Percentiles rank a stretch among this genome's conserved stretches.
Evolutionary conservation across 2,113 vertebrate species (phyloP).

Genomic region (Catharus bicknelli): DNA sequence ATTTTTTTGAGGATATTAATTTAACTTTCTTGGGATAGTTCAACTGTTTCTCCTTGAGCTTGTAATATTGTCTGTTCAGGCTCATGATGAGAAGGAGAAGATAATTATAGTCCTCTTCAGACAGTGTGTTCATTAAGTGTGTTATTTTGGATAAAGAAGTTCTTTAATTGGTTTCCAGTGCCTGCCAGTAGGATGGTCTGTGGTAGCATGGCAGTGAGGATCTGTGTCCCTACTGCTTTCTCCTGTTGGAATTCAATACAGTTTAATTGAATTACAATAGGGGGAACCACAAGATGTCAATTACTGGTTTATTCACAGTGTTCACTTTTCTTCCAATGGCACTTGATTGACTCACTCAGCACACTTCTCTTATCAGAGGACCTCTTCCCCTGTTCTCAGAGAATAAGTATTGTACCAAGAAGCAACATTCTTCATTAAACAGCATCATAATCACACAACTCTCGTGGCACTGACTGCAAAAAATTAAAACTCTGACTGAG

Average conservation of each 20-base stretch:
- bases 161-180: constrained; percentile 60
- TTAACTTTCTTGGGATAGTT: constrained; percentile 30
- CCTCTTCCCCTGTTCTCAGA: not conserved
- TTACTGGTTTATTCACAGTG: constrained; percentile 21
- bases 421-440: constrained; percentile 1
- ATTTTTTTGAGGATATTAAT: constrained; percentile 12
- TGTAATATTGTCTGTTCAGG: not conserved
- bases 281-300: constrained; percentile 35
- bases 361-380: not conserved
- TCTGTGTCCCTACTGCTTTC: not conserved
- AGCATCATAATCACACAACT: constrained; percentile 32
- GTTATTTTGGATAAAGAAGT: constrained; percentile 60
- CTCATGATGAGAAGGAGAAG: constrained; percentile 11
- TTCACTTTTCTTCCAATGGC: not conserved
- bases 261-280: constrained; percentile 61
- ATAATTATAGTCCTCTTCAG: constrained; percentile 59
- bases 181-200: constrained; percentile 7
- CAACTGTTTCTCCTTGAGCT: not conserved
- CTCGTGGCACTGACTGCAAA: not conserved
- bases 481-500: constrained; percentile 5
- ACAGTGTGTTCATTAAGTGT: constrained; percentile 55
- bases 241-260: constrained; percentile 57
- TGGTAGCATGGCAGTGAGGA: not conserved
- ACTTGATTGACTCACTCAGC: not conserved
- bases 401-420: not conserved